Conservation (phyloP, 2,888 invertebrate genomes). For the Drosophila meridionalis region DNA sequence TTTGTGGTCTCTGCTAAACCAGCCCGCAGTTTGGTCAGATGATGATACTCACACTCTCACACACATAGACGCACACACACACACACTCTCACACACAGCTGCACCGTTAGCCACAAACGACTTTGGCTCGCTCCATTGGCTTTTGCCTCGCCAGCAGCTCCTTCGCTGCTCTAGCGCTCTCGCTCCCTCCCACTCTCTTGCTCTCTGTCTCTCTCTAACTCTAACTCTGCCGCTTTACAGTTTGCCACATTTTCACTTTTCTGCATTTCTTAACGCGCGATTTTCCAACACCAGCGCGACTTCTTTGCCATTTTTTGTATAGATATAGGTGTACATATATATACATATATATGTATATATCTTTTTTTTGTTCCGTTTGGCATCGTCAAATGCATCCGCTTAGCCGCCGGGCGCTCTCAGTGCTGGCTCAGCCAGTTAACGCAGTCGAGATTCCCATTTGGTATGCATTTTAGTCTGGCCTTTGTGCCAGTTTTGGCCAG, state of each 20-base stretch:
- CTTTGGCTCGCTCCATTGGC: constrained; percentile 56
- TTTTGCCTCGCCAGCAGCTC: constrained; percentile 19
- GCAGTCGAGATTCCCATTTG: constrained; percentile 52
- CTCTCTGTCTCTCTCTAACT: not conserved
- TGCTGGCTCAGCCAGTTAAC: constrained; percentile 67
- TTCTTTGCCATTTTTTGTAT: constrained; percentile 4
- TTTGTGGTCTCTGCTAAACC: constrained; percentile 49
- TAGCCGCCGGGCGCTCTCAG: constrained; percentile 53
- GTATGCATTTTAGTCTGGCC: constrained; percentile 45
- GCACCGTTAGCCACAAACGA: constrained; percentile 56
- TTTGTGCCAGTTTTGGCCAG: constrained; percentile 43
- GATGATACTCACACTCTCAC: constrained; percentile 21
- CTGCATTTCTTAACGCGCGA: constrained; percentile 43
- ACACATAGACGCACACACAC: not conserved
- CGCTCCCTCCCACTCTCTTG: not conserved
- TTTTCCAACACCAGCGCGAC: constrained; percentile 29
- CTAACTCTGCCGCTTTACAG: constrained; percentile 8
- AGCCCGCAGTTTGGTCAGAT: constrained; percentile 33
- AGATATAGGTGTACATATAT: not conserved
- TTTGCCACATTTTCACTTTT: constrained; percentile 66
- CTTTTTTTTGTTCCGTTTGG: constrained; percentile 55
- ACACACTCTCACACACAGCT: constrained; percentile 2
- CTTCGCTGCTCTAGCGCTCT: constrained; percentile 10
- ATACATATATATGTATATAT: not conserved
- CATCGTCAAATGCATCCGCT: constrained; percentile 68